A percentile compares a stretch with the other conserved stretches of the same genome.
phyloP scores from a whole-genome alignment of 1,140 invertebrate genomes.

The Drosophila neocordata region DNA sequence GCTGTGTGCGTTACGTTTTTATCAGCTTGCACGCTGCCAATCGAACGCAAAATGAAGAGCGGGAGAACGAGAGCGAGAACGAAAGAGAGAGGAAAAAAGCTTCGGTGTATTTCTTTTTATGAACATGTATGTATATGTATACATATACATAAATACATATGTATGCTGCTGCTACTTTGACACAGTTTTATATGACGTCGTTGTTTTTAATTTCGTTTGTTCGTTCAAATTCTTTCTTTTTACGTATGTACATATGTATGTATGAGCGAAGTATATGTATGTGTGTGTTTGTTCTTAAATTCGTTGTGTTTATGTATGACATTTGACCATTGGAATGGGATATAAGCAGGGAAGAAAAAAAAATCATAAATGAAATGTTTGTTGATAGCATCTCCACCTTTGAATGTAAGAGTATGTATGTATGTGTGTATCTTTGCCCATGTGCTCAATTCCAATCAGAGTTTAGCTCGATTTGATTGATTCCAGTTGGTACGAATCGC shows the following conservation, averaged over 20 bases:
- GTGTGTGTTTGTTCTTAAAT: slow-evolving; percentile 32
- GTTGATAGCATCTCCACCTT: no score
- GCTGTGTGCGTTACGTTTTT: slow-evolving; percentile 67
- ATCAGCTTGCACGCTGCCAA: slow-evolving; percentile 50
- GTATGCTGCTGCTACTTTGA: slow-evolving; percentile 70
- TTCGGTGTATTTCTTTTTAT: slow-evolving; percentile 31
- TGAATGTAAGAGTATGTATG: neutral
- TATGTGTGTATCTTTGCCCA: slow-evolving; percentile 1
- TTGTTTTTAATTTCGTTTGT: slow-evolving; percentile 75
- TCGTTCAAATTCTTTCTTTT: slow-evolving; percentile 51
- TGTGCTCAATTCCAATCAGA: slow-evolving; percentile 33
- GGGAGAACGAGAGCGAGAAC: slow-evolving; percentile 10
- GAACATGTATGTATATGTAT: slow-evolving; percentile 19
- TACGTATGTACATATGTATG: neutral
- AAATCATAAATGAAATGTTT: neutral
- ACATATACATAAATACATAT: neutral
- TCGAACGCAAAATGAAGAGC: slow-evolving; percentile 14
- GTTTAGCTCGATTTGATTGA: neutral
- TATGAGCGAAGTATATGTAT: neutral
- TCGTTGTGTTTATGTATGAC: slow-evolving; percentile 48
- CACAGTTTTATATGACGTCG: slow-evolving; percentile 82
- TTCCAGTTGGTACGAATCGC: slow-evolving; percentile 23
- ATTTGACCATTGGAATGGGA: slow-evolving; percentile 62
- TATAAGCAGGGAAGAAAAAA: neutral
- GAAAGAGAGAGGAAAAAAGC: slow-evolving; percentile 49